A percentile compares a stretch with the other conserved stretches of the same genome.
Conservation (phyloP, 2,797 vertebrate genomes). For the Dicrostonyx torquatus region DNA sequence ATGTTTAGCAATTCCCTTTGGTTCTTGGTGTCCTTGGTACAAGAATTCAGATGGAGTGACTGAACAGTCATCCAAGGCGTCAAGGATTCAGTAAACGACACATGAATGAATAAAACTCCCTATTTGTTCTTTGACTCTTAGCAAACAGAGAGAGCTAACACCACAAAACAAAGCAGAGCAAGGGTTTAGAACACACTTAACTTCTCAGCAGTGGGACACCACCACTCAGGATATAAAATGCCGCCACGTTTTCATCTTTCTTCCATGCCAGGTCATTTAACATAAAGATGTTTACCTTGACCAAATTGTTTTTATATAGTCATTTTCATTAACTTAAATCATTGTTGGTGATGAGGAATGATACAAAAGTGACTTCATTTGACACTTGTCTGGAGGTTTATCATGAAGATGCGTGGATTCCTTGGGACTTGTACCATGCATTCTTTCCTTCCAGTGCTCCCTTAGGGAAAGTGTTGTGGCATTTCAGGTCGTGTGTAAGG, state of each 20-base stretch:
- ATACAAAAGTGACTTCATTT: neutral
- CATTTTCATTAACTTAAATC: neutral
- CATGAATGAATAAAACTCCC: conserved; percentile 8
- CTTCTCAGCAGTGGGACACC: neutral
- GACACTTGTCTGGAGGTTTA: neutral
- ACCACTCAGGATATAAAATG: conserved; percentile 30
- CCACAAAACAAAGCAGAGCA: neutral
- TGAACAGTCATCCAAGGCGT: neutral
- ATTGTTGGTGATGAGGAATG: neutral
- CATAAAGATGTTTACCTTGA: conserved; percentile 16
- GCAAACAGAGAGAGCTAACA: neutral
- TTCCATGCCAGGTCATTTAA: neutral
- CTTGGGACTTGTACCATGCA: neutral
- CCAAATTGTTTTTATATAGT: conserved; percentile 45
- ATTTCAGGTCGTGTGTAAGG: neutral
- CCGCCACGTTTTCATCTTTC: conserved; percentile 1
- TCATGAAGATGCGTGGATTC: neutral
- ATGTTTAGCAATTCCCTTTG: neutral
- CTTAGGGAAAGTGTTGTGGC: neutral
- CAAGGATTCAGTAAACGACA: conserved; percentile 21
- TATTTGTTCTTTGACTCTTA: neutral
- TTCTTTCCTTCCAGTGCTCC: neutral
- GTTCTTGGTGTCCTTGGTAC: neutral
- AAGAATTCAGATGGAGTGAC: neutral
- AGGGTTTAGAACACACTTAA: neutral